Conservation (phyloP, 2,888 invertebrate species). For the Tipula helvola region DNA sequence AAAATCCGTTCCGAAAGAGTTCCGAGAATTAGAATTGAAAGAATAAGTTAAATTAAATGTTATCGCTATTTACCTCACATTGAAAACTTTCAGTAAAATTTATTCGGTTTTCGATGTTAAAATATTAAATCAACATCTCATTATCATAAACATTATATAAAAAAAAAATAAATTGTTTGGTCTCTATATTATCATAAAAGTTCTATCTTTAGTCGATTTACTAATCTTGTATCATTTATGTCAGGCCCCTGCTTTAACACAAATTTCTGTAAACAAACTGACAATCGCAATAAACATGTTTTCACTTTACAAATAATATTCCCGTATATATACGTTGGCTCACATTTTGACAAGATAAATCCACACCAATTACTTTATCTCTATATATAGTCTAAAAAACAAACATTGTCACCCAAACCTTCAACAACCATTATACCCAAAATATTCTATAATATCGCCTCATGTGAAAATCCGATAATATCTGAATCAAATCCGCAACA, state of each 20-base stretch:
- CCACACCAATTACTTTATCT: background rate
- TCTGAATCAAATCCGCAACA: background rate
- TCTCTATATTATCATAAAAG: no score
- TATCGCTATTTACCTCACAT: no score
- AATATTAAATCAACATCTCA: no score
- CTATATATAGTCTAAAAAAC: background rate
- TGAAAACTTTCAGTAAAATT: no score
- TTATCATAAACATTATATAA: no score
- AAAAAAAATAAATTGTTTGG: no score
- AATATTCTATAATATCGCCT: background rate
- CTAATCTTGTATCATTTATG: background rate
- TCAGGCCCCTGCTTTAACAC: background rate
- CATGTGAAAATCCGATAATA: background rate
- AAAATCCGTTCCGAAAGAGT: no score
- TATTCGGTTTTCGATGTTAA: no score
- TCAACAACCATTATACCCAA: background rate
- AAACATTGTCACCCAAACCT: background rate
- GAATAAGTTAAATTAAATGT: no score
- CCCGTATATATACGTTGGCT: background rate
- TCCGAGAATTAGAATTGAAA: no score
- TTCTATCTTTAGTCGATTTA: no score
- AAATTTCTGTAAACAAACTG: background rate
- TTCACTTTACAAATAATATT: background rate
- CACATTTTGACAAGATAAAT: background rate
- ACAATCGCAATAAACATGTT: background rate